phyloP scores from a whole-genome alignment of 2,113 vertebrate genomes.

The Aldabrachelys gigantea region DNA sequence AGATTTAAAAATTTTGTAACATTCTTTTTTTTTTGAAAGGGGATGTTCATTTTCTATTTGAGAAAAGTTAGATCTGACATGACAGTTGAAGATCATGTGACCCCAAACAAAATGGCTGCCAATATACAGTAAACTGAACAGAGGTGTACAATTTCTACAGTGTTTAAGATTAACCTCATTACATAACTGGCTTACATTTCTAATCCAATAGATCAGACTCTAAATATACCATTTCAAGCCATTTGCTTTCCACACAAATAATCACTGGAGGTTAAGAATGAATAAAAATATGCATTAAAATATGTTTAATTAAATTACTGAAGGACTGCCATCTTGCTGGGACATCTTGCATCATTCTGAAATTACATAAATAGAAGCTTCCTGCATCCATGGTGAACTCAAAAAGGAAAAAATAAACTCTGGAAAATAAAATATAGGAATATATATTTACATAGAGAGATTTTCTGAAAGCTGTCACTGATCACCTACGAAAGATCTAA shows the following conservation, averaged over 20 bases:
- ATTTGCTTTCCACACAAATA: constrained; percentile 51
- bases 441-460: constrained; percentile 31
- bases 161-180: constrained; percentile 67
- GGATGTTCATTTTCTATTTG: neutral
- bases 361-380: neutral
- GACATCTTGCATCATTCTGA: neutral
- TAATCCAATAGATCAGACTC: constrained; percentile 64
- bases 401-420: constrained; percentile 4
- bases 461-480: constrained; percentile 38
- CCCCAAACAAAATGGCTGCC: neutral
- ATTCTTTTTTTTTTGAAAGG: neutral
- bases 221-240: constrained; percentile 67
- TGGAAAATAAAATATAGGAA: neutral
- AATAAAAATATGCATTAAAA: constrained; percentile 15
- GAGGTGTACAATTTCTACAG: constrained; percentile 43
- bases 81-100: constrained; percentile 18
- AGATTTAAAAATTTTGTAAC: neutral
- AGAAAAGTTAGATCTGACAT: neutral
- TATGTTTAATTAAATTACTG: constrained; percentile 11
- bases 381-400: neutral
- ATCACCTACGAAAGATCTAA: neutral
- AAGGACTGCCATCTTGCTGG: neutral
- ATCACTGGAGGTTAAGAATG: constrained; percentile 20
- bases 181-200: constrained; percentile 68
- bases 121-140: constrained; percentile 28